Evolutionary conservation across 1,140 invertebrate genomes (phyloP), one percentile per base, ranked within the genome.

Genomic region (Drosophila fuyamai): DNA sequence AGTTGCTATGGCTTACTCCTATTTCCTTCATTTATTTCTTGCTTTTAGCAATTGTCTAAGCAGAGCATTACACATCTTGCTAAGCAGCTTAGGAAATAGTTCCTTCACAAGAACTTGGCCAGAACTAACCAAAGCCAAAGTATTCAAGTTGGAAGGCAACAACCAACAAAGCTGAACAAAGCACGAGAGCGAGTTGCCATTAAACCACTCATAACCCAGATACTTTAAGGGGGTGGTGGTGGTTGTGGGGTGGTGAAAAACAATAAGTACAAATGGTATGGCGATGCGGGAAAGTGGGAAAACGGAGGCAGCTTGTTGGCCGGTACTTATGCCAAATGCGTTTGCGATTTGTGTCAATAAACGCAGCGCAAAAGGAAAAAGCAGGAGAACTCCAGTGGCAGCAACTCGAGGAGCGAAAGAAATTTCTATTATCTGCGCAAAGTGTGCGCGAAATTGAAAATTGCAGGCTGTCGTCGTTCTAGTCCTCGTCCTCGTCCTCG

Each of bases 391-490:
- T 36, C 29, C 58, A 44, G 61, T 46, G 65, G 58, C 58, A 48
- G 48, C 44, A 58, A 56, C 56, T 68, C 41, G 18, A 57, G 41
- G 38, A 58, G 63, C 70, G 79, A 88, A 86, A 88, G 82, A 86
- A 86, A 88, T 86, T 86, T 86, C 83, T 89, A 86, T 86, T 86
- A 86, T 86, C 83, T 86, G 83, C 79, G 82, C 83, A 86, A 86
- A 86, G 82, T 86, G 82, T 86, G 84, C 83, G 83, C 83, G 84
- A 86, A 86, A 86, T 86, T 86, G 83, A 89, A 86, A 86, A 88
- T 88, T 80, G 84, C 83, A 71, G 63, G 66, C 76, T 51, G 62
- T 62, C 66, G 57, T 61, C 43, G 57, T 57, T 38, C 41, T 13
- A 16, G 32, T 16, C 16, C 12, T 54, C 35, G 8, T 12, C 5